phyloP scores from a whole-genome alignment of 1,140 invertebrate species.

The Cydia pomonella region DNA sequence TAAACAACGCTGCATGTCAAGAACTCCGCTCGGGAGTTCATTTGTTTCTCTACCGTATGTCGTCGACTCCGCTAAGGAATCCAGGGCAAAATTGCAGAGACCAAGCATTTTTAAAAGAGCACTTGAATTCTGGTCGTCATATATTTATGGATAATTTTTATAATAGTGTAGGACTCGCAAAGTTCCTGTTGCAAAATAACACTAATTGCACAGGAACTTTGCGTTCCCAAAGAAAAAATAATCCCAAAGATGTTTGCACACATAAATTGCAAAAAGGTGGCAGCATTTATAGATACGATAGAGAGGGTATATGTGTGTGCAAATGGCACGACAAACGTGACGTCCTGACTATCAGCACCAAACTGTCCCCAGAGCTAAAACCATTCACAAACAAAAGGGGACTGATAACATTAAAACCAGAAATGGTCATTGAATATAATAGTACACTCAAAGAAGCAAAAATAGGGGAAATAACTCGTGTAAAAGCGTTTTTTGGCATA shows the following conservation, averaged over 20 bases:
- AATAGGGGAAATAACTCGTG: too few relatives aligned
- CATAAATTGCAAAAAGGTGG: conserved; percentile 16
- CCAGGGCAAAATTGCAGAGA: too few relatives aligned
- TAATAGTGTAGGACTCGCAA: not conserved
- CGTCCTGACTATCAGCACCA: conserved; percentile 29
- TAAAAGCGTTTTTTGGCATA: too few relatives aligned
- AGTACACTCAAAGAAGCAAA: too few relatives aligned
- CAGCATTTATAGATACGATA: conserved; percentile 14
- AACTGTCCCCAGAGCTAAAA: conserved; percentile 13
- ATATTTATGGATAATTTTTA: conserved; percentile 24
- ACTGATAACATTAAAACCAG: conserved; percentile 29
- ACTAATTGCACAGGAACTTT: conserved; percentile 8
- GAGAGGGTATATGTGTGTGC: conserved; percentile 10
- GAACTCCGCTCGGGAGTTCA: too few relatives aligned
- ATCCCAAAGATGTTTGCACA: not conserved
- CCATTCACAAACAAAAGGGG: conserved; percentile 10
- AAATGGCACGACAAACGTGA: conserved; percentile 22
- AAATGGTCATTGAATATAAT: conserved; percentile 35
- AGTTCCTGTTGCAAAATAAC: not conserved
- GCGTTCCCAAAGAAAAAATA: not conserved
- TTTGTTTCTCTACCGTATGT: too few relatives aligned
- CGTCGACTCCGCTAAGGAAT: too few relatives aligned
- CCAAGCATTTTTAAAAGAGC: not conserved
- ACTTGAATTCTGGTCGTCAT: not conserved
- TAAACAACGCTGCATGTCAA: too few relatives aligned